Percentiles rank a stretch among this genome's conserved stretches.
Conservation (phyloP, 2,888 invertebrate species). For the Gastrophysa polygoni region DNA sequence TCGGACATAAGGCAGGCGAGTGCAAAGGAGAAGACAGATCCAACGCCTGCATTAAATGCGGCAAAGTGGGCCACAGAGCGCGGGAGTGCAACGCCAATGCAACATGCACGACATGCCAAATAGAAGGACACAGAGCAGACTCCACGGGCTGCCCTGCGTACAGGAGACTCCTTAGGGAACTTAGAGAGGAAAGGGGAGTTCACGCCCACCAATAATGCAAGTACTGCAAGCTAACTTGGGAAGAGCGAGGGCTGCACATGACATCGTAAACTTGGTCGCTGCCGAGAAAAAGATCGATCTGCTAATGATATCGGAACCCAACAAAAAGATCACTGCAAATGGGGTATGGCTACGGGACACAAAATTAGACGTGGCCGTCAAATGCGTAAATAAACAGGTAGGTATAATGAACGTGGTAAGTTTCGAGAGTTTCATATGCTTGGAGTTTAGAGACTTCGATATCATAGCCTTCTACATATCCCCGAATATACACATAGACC, state of each 20-base stretch:
- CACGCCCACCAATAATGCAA: no score
- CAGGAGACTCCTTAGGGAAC: no score
- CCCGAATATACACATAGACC: neutral
- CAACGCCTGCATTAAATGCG: slow-evolving; percentile 12
- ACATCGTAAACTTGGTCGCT: neutral
- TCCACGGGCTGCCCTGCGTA: neutral
- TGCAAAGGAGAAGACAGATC: slow-evolving; percentile 11
- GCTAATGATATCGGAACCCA: slow-evolving; percentile 17
- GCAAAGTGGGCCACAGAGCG: slow-evolving; percentile 10
- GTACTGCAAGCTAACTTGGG: slow-evolving; percentile 19
- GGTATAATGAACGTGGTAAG: neutral
- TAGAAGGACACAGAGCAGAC: slow-evolving; percentile 4
- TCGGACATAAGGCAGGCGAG: slow-evolving; percentile 9
- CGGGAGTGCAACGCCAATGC: neutral
- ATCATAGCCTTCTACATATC: slow-evolving; percentile 3
- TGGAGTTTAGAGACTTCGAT: neutral
- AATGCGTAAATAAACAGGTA: neutral
- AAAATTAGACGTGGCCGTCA: slow-evolving; percentile 2
- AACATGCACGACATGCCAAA: neutral
- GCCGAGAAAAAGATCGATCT: neutral
- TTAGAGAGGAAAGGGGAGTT: no score
- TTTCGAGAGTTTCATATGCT: neutral
- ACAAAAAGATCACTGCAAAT: slow-evolving; percentile 6
- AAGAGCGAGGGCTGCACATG: slow-evolving; percentile 8
- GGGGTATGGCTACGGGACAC: neutral